Base-by-base conservation (phyloP, 2,113 vertebrate species). In the Symphodus melops region DNA sequence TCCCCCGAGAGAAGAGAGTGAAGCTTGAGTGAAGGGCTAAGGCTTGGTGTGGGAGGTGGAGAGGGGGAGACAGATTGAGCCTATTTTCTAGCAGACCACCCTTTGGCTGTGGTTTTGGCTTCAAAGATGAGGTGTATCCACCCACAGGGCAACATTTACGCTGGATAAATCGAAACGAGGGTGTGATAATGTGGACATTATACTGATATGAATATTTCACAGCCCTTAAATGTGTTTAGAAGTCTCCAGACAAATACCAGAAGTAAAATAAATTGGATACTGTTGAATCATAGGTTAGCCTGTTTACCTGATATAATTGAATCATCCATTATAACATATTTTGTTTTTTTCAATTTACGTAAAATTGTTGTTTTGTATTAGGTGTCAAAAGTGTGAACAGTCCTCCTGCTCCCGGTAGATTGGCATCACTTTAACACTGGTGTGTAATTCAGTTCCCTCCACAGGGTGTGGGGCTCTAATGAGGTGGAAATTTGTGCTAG, bases 401-500 rank as follows among this genome's bases (percentile, higher is more conserved):
- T 14, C n/a, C 23, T 80, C 41, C 42, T 51, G 13, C 68, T 53
- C 41, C 65, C 52, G 44, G 56, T 42, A 79, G 76, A 86, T 77
- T 63, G 84, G 72, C 77, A 76, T 64, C 52, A 67, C 57, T 77
- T 76, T 1, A n/a, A 67, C 72, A 68, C 70, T 39, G 37, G 75
- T 71, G 84, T 85, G 85, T 89, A 82, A 87, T 90, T 90, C 82
- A 90, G 73, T 62, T 71, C 67, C 64, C 67, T 83, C 52, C 68
- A 81, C 84, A 78, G 84, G 72, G 67, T 41, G 81, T 79, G 72
- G 54, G 76, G 76, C 84, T 78, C 82, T 90, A 90, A 91, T 89
- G 90, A 91, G 82, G 85, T 78, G 71, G 71, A 87, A 54, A 82
- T 90, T 83, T 88, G 82, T 89, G 92, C 88, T 89, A 84, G 74